phyloP scores from a whole-genome alignment of 2,113 vertebrate genomes.

The Actenoides hombroni region DNA sequence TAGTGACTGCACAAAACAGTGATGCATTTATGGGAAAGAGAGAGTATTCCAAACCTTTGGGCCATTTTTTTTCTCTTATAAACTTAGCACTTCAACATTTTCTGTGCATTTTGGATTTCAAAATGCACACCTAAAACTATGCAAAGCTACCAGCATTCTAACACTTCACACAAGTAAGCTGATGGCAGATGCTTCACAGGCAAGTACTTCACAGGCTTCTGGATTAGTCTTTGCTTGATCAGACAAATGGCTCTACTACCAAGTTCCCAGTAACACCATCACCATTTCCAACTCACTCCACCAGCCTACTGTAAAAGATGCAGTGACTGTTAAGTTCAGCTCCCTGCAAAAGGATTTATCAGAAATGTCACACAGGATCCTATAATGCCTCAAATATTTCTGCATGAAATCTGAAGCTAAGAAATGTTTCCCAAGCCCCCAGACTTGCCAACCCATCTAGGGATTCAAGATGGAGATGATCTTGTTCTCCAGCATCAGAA shows the following conservation, averaged over 20 bases:
- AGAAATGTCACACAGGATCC: not conserved
- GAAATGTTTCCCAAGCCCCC: not conserved
- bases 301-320: not conserved
- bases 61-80: not conserved
- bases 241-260: not conserved
- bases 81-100: not conserved
- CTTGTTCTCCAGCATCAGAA: not conserved
- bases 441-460: not conserved
- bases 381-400: not conserved
- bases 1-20: not conserved
- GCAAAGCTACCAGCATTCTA: not conserved
- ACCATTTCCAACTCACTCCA: not conserved
- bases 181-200: not conserved
- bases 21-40: not conserved
- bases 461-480: not conserved
- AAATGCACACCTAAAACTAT: accelerated
- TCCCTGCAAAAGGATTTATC: not conserved
- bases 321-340: not conserved
- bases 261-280: not conserved
- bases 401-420: not conserved
- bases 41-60: not conserved
- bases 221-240: not conserved
- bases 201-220: not conserved
- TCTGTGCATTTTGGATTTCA: not conserved
- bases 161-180: not conserved